Evolutionary conservation across 2,797 vertebrate species (phyloP).

Genomic region (Lagodon rhomboides): DNA sequence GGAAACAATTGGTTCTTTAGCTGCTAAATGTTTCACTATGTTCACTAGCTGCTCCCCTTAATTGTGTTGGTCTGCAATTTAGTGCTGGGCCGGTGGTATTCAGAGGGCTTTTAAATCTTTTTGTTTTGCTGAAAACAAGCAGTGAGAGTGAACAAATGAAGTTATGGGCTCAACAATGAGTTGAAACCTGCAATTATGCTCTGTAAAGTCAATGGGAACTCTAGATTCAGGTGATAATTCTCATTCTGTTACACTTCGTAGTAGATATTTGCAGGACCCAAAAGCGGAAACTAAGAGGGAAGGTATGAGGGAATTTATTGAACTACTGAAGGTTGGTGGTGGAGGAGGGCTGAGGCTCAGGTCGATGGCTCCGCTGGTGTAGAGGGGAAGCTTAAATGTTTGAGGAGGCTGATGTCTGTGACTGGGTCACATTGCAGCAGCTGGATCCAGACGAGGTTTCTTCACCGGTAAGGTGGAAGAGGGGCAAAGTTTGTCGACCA

Average conservation of each 20-base stretch:
- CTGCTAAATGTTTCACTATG: background rate
- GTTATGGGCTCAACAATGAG: background rate
- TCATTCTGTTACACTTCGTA: background rate
- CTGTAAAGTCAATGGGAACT: background rate
- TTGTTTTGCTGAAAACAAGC: background rate
- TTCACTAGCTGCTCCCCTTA: background rate
- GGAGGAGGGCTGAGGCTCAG: too few relatives aligned
- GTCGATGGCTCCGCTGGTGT: too few relatives aligned
- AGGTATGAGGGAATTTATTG: too few relatives aligned
- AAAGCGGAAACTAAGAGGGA: too few relatives aligned
- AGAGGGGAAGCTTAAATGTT: too few relatives aligned
- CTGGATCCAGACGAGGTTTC: too few relatives aligned
- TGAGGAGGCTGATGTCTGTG: too few relatives aligned
- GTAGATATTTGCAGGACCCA: too few relatives aligned
- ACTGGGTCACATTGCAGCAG: too few relatives aligned
- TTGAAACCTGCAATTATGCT: background rate
- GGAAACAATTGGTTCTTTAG: background rate
- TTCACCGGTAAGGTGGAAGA: too few relatives aligned
- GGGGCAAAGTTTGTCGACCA: too few relatives aligned
- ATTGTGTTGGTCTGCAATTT: background rate
- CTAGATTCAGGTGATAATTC: background rate
- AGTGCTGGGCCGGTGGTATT: background rate
- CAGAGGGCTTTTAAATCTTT: background rate
- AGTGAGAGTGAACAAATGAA: background rate
- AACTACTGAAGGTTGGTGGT: too few relatives aligned